Conservation (phyloP, 2,888 invertebrate species). For the Sphinx pinastri region DNA sequence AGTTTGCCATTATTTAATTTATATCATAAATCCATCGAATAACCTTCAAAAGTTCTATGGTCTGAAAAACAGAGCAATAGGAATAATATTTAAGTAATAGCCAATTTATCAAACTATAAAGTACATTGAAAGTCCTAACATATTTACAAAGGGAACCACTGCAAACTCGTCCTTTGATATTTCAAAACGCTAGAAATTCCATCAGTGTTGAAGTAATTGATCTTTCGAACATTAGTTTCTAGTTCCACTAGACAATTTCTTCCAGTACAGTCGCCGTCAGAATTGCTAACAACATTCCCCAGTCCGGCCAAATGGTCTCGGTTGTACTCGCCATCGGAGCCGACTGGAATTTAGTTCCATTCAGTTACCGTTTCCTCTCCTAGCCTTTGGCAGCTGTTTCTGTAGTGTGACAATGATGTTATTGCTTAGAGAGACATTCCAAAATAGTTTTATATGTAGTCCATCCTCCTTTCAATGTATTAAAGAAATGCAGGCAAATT, state of each 20-base stretch:
- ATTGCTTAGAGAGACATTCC: constrained; percentile 10
- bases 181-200: constrained; percentile 4
- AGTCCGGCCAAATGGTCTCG: constrained; percentile 63
- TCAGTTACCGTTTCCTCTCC: constrained; percentile 78
- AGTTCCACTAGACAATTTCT: constrained; percentile 19
- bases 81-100: no score
- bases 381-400: constrained; percentile 78
- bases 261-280: constrained; percentile 42
- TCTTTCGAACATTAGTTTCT: constrained; percentile 21
- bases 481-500: no score
- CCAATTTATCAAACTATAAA: background rate
- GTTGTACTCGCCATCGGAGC: constrained; percentile 55
- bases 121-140: background rate
- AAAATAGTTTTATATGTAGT: background rate
- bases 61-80: no score
- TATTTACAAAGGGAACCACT: background rate
- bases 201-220: constrained; percentile 14
- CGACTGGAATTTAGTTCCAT: constrained; percentile 81
- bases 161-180: constrained; percentile 6
- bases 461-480: background rate
- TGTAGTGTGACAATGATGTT: constrained; percentile 46
- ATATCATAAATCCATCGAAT: no score
- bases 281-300: constrained; percentile 61
- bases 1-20: no score
- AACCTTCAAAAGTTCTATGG: no score